Base-by-base conservation (phyloP, 2,113 vertebrate genomes). In the Notothenia coriiceps region DNA sequence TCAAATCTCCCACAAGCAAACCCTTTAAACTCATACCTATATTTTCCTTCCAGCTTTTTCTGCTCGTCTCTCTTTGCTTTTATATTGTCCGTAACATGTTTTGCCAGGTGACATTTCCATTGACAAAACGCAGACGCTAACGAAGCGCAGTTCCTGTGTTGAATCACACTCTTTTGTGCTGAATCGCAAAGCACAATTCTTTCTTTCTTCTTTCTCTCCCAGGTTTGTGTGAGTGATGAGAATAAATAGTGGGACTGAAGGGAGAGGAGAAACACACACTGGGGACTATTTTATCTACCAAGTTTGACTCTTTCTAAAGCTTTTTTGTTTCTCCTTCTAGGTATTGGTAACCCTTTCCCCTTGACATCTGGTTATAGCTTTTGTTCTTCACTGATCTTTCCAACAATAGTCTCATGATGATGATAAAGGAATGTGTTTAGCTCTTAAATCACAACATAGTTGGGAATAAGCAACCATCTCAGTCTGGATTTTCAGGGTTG, bases 191-290 rank as follows among this genome's bases (percentile, higher is more conserved):
- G 54, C 61, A 56, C 25, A 56, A 3, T 15, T 73, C 35, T 57
- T 13, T 1, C 74, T 66, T 70, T 82, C 29, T 73, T 68, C 72
- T 13, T 11, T 46, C 49, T 81, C 46, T 87, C 71, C 64, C 15
- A 55, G 68, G 80, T 75, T 77, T 40, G 25, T 64, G 47, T 74
- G 79, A 82, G 72, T 73, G 84, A 82, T 74, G 79, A 80, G 54
- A 64, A 80, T 67, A 77, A 87, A 84, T 60, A 75, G 59, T 18
- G 46, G 75, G 68, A 77, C 60, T 62, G 69, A 73, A 52, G 17
- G 67, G 62, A 68, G 50, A 57, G 68, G 25, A 67, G 64, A 80
- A 70, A 65, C 13, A 44, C 46, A 77, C 75, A 55, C 22, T 0
- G 2, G 77, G 80, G 79, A 83, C 63, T 62, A 47, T 60, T 85